Percentiles rank a stretch among this genome's conserved stretches.
Conservation (phyloP, 2,888 invertebrate genomes). For the Epistrophella euchroma region DNA sequence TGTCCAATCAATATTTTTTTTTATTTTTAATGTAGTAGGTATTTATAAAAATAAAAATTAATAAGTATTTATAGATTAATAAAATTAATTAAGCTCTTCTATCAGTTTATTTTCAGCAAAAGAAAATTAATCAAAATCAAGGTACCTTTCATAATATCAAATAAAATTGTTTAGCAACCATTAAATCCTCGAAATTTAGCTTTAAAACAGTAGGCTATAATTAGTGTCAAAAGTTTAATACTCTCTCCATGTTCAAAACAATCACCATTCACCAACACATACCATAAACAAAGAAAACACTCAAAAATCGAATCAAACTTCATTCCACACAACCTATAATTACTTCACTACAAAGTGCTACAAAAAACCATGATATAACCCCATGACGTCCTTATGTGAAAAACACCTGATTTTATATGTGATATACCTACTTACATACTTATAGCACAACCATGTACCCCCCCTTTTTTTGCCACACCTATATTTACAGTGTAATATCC, state of each 20-base stretch:
- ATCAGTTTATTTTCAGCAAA: no score
- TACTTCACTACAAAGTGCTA: slow-evolving; percentile 15
- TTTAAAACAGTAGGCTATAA: not conserved
- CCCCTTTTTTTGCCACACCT: slow-evolving; percentile 2
- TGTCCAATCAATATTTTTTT: no score
- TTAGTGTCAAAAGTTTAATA: slow-evolving; percentile 10
- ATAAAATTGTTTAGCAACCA: not conserved
- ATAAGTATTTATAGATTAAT: no score
- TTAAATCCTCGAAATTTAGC: not conserved
- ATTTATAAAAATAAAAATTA: no score
- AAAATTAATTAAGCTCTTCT: no score
- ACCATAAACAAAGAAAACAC: not conserved
- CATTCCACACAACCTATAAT: slow-evolving; percentile 1
- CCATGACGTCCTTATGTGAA: not conserved
- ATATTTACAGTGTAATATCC: slow-evolving; percentile 1
- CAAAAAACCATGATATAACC: not conserved
- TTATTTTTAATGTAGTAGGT: no score
- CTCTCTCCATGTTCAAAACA: not conserved
- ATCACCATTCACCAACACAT: no score
- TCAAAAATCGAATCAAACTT: slow-evolving; percentile 9
- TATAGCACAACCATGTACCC: slow-evolving; percentile 5
- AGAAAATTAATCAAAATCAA: no score
- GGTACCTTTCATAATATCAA: no score
- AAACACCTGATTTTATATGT: slow-evolving; percentile 25
- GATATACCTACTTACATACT: not conserved